A percentile compares a stretch with the other conserved stretches of the same genome.
phyloP scores from a whole-genome alignment of 1,140 invertebrate species.

The Heliconius hewitsoni region DNA sequence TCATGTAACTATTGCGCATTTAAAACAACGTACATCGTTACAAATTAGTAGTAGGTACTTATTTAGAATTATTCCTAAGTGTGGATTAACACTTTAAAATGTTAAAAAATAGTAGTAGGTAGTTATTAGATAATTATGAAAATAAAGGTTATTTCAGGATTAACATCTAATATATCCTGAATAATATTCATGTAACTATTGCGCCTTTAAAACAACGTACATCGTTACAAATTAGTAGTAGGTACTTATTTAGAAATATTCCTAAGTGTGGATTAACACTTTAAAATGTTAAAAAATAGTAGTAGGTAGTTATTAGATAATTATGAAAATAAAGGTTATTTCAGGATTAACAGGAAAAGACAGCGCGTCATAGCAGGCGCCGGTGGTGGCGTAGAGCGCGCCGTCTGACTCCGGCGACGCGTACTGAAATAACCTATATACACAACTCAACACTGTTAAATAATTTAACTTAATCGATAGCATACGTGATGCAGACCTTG shows the following conservation, averaged over 20 bases:
- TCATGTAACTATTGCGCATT: not conserved
- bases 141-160: conserved; percentile 13
- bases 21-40: not conserved
- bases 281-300: not conserved
- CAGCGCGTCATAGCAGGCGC: conserved; percentile 22
- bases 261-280: too few relatives aligned
- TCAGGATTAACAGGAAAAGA: conserved; percentile 18
- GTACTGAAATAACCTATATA: conserved; percentile 13
- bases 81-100: too few relatives aligned
- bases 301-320: not conserved
- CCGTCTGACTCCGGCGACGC: conserved; percentile 26
- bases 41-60: not conserved
- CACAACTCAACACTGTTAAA: conserved; percentile 22
- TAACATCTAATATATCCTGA: too few relatives aligned
- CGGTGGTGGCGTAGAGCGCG: conserved; percentile 10
- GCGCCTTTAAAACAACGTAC: not conserved
- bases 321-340: conserved; percentile 5
- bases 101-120: too few relatives aligned
- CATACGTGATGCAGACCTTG: conserved; percentile 17
- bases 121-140: conserved; percentile 6
- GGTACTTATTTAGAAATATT: too few relatives aligned
- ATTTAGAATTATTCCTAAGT: too few relatives aligned
- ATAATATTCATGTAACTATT: not conserved
- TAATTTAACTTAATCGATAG: conserved; percentile 25
- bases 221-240: not conserved